Evolutionary conservation across 92 coral and sea anemone genomes (phyloP), one percentile per base, ranked within the genome.

Genomic region (Actinostola sp.): DNA sequence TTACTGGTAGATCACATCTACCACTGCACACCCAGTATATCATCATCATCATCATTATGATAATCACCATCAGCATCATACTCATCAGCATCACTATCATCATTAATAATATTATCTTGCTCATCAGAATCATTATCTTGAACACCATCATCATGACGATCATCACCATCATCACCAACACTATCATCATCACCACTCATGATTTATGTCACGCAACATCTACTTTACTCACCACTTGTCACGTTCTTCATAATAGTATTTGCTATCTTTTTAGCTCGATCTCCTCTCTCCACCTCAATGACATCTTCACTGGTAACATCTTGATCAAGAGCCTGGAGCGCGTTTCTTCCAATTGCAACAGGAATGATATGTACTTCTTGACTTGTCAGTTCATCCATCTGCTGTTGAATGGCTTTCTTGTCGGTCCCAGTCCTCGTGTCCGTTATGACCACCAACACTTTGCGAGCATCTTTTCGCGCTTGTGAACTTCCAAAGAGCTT

Each of bases 381-480:
- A 2, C 75, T 66, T 19, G 67, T 70, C 69, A 90, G 45, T 20
- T 64, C 73, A 27, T 75, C 85, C 13, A 82, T 89, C 55, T 90
- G 89, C 53, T 78, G 73, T 75, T 63, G 62, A 16, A 93, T 80
- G 49, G 86, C 93, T 56, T 81, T 53, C 78, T 80, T 90, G 71
- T 89, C 73, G 26, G 79, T 25, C 11, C 92, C 93, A 14, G 98
- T 92, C 14, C 63, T 35, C 43, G 93, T 77, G 70, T 88, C 93
- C 14, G 89, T 92, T 65, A 93, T 84, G 31, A 87, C 75, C 27
- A 93, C 93, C 30, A 90, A 66, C 28, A 88, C 76, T 73, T 85
- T 90, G 34, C 86, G 91, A 26, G 97, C 96, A 45, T 93, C 89
- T 57, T 72, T 77, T 25, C 98, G 84, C n/a, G n/a, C n/a, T 23